Percentiles rank a stretch among this genome's conserved stretches.
These are phyloP conservation scores for Agriopis marginaria DNA, from an alignment of 2,888 invertebrate genomes.

Conservation along the genomic window DNA sequence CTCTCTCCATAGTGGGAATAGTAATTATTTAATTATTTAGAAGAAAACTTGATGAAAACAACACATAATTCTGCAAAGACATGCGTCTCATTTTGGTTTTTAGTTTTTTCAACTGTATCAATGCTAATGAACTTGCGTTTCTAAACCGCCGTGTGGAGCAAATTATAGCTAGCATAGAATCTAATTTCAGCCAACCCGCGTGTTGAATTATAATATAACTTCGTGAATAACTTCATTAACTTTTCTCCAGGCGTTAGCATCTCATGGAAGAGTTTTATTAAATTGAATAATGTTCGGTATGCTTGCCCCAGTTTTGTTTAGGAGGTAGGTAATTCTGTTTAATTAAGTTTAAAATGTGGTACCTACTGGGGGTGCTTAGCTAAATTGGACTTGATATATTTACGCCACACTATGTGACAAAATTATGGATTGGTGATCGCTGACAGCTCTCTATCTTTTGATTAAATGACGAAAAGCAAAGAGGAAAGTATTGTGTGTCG, in stretches of 20 bases:
- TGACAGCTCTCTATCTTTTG: background rate
- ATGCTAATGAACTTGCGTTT: background rate
- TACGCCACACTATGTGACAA: background rate
- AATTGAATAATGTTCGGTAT: background rate
- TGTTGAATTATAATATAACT: background rate
- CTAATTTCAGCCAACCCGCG: background rate
- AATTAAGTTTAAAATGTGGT: background rate
- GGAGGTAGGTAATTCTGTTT: background rate
- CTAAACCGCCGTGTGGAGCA: background rate
- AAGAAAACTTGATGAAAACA: too few species aligned
- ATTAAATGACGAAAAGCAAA: background rate
- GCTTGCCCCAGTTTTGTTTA: slow-evolving; percentile 1
- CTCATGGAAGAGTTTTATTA: background rate
- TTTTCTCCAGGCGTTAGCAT: slow-evolving; percentile 1
- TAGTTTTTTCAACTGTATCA: too few species aligned
- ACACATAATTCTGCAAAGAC: too few species aligned
- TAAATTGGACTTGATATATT: background rate
- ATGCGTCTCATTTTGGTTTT: too few species aligned
- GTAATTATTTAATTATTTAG: too few species aligned
- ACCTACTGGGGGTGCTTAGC: background rate
- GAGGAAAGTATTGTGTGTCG: too few species aligned
- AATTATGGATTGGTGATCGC: background rate
- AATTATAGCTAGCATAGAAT: background rate
- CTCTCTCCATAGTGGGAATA: too few species aligned
- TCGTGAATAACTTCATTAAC: slow-evolving; percentile 1